Evolutionary conservation across 2,113 vertebrate genomes (phyloP), one percentile per base, ranked within the genome.

Genomic region (Cichladusa arquata): DNA sequence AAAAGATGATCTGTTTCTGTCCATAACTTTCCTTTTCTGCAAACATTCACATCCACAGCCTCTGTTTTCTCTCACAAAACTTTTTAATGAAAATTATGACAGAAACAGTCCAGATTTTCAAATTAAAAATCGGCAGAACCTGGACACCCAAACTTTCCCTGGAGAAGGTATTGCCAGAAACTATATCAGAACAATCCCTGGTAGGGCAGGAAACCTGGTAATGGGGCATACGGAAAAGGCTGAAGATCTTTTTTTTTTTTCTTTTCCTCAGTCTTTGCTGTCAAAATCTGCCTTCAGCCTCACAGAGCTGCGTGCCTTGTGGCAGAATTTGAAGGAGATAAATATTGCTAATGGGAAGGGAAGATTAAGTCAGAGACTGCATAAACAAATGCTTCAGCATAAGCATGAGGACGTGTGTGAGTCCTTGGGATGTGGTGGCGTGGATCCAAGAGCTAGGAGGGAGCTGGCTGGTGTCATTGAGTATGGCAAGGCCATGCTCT

Each of bases 351-450:
- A 48, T 40, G 47, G 20, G 33, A 81, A 58, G 14, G 18, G 34
- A 71, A 74, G 56, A 81, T 89, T 54, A 92, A 86, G 60, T 91
- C 64, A 91, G 28, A 86, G 33, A 11, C 65, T 71, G 61, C 2
- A 4, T 84, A 92, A 94, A 71, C 5, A 29, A 86, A 62, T 84
- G 44, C 69, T 84, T 78, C 47, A 84, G 69, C 34, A 2, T 58
- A 47, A 84, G 51, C 60, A 47, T 44, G 60, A 34, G 40, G 50
- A 84, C 0, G 0, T 66, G 60, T 66, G 23, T 62, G 51, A 84
- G 90, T 92, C 93, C 93, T 91, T 89, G 90, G 44, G 81, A 42
- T 48, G 54, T 62, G 36, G 51, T 89, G 90, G 87, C 81, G 23
- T 8, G 26, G 51, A 56, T 89, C 87, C 92, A 95, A 56, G 38